Evolutionary conservation across 2,888 invertebrate species (phyloP).

Genomic region (Drosophila ochracea): DNA sequence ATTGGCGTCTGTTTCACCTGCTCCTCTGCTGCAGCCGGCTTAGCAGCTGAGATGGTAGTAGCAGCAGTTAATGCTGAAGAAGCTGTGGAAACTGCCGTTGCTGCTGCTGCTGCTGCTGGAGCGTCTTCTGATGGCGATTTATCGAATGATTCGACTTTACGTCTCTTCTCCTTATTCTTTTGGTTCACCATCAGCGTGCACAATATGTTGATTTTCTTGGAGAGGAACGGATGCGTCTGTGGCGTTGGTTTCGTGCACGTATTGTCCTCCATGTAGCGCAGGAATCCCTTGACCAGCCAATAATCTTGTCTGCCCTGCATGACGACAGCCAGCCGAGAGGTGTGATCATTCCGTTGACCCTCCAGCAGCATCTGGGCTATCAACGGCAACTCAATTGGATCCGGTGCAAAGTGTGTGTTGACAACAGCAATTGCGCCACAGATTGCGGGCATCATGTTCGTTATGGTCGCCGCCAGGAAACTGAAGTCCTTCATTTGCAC

Average conservation of each 20-base stretch:
- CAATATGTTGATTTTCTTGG: conserved; percentile 83
- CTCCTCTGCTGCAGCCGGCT: neutral
- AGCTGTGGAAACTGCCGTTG: neutral
- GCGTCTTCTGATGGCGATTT: neutral
- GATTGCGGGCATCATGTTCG: conserved; percentile 82
- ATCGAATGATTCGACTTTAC: neutral
- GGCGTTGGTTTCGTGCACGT: conserved; percentile 84
- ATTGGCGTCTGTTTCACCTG: conserved; percentile 33
- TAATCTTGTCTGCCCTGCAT: conserved; percentile 81
- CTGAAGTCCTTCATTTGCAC: conserved; percentile 71
- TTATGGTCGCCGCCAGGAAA: conserved; percentile 81
- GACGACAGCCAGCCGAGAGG: conserved; percentile 79
- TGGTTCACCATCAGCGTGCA: conserved; percentile 83
- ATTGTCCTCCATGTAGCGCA: conserved; percentile 75
- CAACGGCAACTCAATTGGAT: conserved; percentile 65
- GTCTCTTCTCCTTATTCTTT: conserved; percentile 69
- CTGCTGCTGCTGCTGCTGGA: neutral
- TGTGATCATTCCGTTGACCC: conserved; percentile 62
- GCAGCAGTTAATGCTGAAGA: neutral
- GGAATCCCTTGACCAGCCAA: conserved; percentile 83
- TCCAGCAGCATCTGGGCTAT: conserved; percentile 81
- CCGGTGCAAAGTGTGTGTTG: conserved; percentile 76
- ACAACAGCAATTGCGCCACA: conserved; percentile 80
- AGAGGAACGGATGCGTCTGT: conserved; percentile 82
- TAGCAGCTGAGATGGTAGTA: neutral